Evolutionary conservation across 2,797 vertebrate species (phyloP).

Genomic region (Microctenopoma steveboyesi): DNA sequence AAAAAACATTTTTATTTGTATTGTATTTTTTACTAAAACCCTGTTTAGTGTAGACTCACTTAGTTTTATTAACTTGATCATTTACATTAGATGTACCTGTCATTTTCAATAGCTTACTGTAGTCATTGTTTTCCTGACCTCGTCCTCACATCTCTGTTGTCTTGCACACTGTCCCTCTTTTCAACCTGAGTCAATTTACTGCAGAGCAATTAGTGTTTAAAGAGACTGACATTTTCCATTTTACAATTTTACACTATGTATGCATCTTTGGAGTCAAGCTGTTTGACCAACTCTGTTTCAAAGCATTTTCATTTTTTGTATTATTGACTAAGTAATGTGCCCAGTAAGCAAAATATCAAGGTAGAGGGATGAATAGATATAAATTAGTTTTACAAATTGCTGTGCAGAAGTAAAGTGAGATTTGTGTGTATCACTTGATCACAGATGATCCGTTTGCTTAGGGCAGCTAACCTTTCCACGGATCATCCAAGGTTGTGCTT

Average conservation of each 20-base stretch:
- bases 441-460: slow-evolving; percentile 9
- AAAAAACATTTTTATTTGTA: no score
- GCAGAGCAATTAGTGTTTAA: background rate
- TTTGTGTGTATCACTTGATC: slow-evolving; percentile 1
- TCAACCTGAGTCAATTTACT: slow-evolving; percentile 9
- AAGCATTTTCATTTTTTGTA: background rate
- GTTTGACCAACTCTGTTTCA: background rate
- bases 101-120: no score
- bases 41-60: no score
- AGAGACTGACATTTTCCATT: background rate
- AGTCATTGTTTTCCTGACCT: no score
- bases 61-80: no score
- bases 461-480: slow-evolving; percentile 46
- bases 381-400: no score
- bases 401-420: background rate
- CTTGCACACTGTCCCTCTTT: slow-evolving; percentile 19
- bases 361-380: no score
- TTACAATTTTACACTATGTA: background rate
- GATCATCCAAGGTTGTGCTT: slow-evolving; percentile 33
- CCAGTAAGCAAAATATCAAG: background rate
- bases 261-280: background rate
- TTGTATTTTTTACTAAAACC: no score
- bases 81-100: no score
- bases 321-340: background rate
- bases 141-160: background rate